Conservation (phyloP, 2,888 invertebrate genomes). For the Synanthedon andrenaeformis region DNA sequence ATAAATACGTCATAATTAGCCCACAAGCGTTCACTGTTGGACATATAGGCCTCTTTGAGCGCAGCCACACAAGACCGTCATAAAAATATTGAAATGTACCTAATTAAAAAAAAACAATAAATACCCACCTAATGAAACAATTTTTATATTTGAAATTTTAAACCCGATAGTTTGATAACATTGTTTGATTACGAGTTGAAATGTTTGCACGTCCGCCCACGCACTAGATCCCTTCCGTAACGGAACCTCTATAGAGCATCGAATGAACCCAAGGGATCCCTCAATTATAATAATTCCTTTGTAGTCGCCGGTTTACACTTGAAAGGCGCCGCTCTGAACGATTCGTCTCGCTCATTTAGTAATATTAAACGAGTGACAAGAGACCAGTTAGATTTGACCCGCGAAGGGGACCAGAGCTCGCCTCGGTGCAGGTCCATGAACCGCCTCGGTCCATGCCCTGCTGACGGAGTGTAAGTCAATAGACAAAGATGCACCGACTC, state of each 20-base stretch:
- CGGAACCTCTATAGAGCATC: conserved; percentile 15
- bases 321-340: conserved; percentile 60
- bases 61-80: too few relatives aligned
- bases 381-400: conserved; percentile 27
- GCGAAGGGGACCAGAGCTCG: not conserved
- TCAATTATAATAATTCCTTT: conserved; percentile 43
- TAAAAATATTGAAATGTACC: too few relatives aligned
- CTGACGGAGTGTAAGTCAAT: conserved; percentile 36
- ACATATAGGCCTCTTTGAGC: too few relatives aligned
- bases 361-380: conserved; percentile 26
- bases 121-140: too few relatives aligned
- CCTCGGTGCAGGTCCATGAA: not conserved
- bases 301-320: conserved; percentile 39
- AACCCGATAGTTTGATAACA: too few relatives aligned
- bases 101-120: too few relatives aligned
- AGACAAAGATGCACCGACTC: conserved; percentile 55
- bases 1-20: too few relatives aligned
- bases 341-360: conserved; percentile 61
- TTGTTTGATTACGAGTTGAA: too few relatives aligned
- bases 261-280: conserved; percentile 25
- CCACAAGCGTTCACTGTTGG: too few relatives aligned
- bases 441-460: not conserved
- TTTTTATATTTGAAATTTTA: too few relatives aligned
- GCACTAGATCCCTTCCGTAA: not conserved
- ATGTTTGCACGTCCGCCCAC: too few relatives aligned